These are phyloP conservation scores for Galbula dea DNA, from an alignment of 2,113 vertebrate species.

Conservation along the genomic window DNA sequence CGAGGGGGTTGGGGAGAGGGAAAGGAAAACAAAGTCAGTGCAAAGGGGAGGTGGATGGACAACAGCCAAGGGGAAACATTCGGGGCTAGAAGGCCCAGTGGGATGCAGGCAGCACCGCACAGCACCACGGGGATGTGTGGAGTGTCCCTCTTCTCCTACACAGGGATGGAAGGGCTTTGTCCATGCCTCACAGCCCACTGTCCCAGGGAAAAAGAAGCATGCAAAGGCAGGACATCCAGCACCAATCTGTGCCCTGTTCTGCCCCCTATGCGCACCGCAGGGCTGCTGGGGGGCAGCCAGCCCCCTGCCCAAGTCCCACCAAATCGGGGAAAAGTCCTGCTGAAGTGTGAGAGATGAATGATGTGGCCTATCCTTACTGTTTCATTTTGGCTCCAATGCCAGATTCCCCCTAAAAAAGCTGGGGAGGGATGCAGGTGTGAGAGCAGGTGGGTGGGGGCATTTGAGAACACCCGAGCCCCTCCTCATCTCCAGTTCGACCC, in stretches of 20 bases:
- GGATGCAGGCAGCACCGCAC: not conserved
- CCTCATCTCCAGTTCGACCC: not conserved
- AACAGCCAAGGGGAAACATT: not conserved
- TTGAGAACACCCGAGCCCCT: not conserved
- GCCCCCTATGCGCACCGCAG: not conserved
- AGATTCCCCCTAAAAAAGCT: not conserved
- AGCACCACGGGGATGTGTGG: not conserved
- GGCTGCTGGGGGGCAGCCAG: not conserved
- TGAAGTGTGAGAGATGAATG: not conserved
- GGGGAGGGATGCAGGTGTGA: conserved; percentile 3
- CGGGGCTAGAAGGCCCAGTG: not conserved
- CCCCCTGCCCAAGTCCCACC: not conserved
- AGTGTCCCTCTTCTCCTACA: not conserved
- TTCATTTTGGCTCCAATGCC: not conserved
- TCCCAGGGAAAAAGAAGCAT: not conserved
- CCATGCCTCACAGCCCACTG: fast-evolving
- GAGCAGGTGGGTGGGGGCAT: not conserved
- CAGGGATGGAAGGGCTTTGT: not conserved
- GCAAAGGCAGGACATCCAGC: not conserved
- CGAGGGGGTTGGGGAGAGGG: conserved; percentile 42
- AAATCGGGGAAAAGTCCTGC: not conserved
- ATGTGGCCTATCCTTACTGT: not conserved
- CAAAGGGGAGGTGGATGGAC: conserved; percentile 42
- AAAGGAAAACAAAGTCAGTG: conserved; percentile 72
- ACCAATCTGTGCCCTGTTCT: fast-evolving